These are phyloP conservation scores for Mesorhabditis spiculigera DNA, from an alignment of 2,888 invertebrate species.

Conservation along the genomic window DNA sequence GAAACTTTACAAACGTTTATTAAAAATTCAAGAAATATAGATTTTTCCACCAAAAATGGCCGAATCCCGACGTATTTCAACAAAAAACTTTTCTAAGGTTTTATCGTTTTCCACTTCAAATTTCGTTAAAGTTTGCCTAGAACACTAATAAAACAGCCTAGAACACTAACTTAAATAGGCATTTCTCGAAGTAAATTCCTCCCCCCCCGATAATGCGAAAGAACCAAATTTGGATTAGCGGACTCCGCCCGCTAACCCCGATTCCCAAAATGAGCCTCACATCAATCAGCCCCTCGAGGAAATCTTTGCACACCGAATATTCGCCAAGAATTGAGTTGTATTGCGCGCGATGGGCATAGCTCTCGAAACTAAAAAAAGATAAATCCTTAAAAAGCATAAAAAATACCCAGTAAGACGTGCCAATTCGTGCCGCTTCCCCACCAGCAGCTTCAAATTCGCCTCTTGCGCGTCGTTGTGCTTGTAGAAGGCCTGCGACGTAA, in stretches of 20 bases:
- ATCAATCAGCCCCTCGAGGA: conserved; percentile 45
- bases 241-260: no score
- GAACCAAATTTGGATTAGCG: no score
- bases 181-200: no score
- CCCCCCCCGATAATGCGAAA: no score
- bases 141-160: no score
- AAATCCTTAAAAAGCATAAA: background rate
- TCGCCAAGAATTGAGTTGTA: conserved; percentile 73
- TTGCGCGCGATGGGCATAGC: conserved; percentile 83
- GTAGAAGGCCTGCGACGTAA: conserved; percentile 28
- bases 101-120: no score
- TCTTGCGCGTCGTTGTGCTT: conserved; percentile 40
- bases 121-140: no score
- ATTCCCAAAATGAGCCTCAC: conserved; percentile 16
- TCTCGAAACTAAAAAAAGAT: conserved; percentile 66
- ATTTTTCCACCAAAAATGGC: conserved; percentile 9
- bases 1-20: no score
- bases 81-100: no score
- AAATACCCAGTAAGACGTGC: conserved; percentile 77
- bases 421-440: conserved; percentile 75
- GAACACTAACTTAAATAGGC: no score
- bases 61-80: no score
- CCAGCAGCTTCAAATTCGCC: conserved; percentile 60
- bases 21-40: background rate
- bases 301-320: conserved; percentile 49